Percentiles rank a stretch among this genome's conserved stretches.
These are phyloP conservation scores for Copidosoma aretas DNA, from an alignment of 2,888 invertebrate species.

Conservation along the genomic window DNA sequence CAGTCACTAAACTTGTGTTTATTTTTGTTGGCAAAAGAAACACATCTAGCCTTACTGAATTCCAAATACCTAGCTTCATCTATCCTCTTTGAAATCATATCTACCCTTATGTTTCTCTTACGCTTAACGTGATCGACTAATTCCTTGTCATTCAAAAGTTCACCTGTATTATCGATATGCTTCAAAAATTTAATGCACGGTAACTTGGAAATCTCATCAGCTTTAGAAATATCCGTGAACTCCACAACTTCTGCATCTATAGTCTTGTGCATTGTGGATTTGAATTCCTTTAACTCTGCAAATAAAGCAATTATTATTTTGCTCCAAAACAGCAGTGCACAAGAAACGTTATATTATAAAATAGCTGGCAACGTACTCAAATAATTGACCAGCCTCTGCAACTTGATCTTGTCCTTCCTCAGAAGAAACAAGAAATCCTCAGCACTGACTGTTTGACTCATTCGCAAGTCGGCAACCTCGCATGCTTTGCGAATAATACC, in stretches of 20 bases:
- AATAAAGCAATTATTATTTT: neutral
- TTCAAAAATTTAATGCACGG: slow-evolving; percentile 51
- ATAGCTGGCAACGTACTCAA: slow-evolving; percentile 59
- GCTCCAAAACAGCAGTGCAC: too few species aligned
- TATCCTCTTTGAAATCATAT: slow-evolving; percentile 66
- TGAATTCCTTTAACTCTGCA: slow-evolving; percentile 57
- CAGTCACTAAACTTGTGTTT: slow-evolving; percentile 60
- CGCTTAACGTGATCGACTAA: slow-evolving; percentile 70
- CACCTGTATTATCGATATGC: slow-evolving; percentile 59
- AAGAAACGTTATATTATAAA: neutral
- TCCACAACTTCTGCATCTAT: slow-evolving; percentile 59
- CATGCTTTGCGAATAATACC: slow-evolving; percentile 79
- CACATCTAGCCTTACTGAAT: slow-evolving; percentile 79
- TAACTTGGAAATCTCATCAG: slow-evolving; percentile 41
- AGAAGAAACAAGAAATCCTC: slow-evolving; percentile 84
- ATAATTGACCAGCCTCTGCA: slow-evolving; percentile 79
- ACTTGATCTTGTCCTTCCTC: slow-evolving; percentile 79
- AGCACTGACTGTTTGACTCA: slow-evolving; percentile 63
- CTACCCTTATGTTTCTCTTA: slow-evolving; percentile 66
- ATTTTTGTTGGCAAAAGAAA: slow-evolving; percentile 71
- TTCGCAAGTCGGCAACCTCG: slow-evolving; percentile 71
- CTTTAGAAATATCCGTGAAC: slow-evolving; percentile 62
- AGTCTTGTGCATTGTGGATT: slow-evolving; percentile 64
- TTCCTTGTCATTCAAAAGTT: slow-evolving; percentile 59
- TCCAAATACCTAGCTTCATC: slow-evolving; percentile 70